Evolutionary conservation across 1,140 invertebrate species (phyloP).

Genomic region (Ylistrum balloti): DNA sequence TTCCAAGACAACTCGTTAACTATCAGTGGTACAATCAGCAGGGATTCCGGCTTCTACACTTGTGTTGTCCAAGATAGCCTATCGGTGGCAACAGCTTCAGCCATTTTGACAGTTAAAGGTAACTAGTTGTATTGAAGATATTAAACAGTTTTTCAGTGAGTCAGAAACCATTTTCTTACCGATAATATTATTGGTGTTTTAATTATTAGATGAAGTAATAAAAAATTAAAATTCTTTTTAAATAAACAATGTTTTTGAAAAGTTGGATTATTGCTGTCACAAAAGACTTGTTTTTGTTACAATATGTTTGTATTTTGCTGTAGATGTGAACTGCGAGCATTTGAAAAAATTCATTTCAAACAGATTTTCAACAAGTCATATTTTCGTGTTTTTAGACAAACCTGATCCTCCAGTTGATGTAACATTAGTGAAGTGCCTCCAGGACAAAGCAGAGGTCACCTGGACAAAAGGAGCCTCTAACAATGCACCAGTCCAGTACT

Average conservation of each 20-base stretch:
- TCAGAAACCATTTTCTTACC: too few species aligned
- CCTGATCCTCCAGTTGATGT: constrained; percentile 93
- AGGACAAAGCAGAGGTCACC: constrained; percentile 88
- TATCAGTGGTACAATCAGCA: constrained; percentile 95
- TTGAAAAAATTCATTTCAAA: too few species aligned
- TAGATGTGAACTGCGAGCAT: too few species aligned
- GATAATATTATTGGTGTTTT: too few species aligned
- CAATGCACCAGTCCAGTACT: constrained; percentile 95
- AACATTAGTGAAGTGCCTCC: constrained; percentile 82
- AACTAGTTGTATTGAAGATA: constrained; percentile 38
- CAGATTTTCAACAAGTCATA: too few species aligned
- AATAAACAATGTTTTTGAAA: too few species aligned
- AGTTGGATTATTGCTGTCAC: too few species aligned
- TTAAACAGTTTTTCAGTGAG: too few species aligned
- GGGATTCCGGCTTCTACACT: constrained; percentile 97
- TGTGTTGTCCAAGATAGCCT: constrained; percentile 96
- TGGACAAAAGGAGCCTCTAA: constrained; percentile 92
- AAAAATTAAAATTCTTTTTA: too few species aligned
- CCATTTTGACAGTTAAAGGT: constrained; percentile 96
- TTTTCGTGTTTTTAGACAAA: constrained; percentile 88
- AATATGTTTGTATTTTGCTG: too few species aligned
- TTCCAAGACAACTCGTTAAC: constrained; percentile 93
- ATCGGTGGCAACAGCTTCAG: constrained; percentile 91
- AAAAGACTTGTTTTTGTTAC: too few species aligned
- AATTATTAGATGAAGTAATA: too few species aligned